Evolutionary conservation across 2,888 invertebrate species (phyloP), one percentile per base, ranked within the genome.

Genomic region (Tetranychus truncatus): DNA sequence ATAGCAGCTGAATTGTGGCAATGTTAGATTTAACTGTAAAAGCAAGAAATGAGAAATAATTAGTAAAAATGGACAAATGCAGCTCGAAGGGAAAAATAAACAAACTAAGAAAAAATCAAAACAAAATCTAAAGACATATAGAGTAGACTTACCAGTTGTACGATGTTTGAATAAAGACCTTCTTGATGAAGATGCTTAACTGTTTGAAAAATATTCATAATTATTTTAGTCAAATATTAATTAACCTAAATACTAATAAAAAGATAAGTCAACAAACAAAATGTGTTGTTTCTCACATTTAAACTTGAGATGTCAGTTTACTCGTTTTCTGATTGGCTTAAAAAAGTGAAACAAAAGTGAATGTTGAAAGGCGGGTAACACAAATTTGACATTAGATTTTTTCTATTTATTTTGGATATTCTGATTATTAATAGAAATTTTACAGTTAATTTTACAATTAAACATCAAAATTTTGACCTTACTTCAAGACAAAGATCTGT

Each of bases 111-210:
- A 24, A 74, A 74, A 18, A 18, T 66, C n/a, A 18, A 66, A 18
- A 66, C 18, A 6, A 20, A 34, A 74, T 34, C 21, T 11, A 44
- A 20, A 20, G 9, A 76, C 73, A 55, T 72, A 76, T 34, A 44
- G 20, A 11, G 18, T 5, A 45, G 5, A 78, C 86, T 86, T 85
- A 90, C 90, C 82, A 89, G 82, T 79, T 87, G 84, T 73, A 88
- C 86, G 20, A 90, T 87, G 82, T 89, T 89, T 11, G 88, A 87
- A 81, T 89, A 88, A 1, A 91, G 83, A 79, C 88, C 81, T 46
- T 88, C 87, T 76, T 89, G 88, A 80, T 87, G 89, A 44, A 91
- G 83, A 67, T 86, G 84, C 79, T 89, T 87, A 6, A 91, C 84
- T 81, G 90, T 88, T 75, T 89, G 88, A 79, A 87, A 86, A 72